Conservation (phyloP, 2,113 vertebrate genomes). For the Progne subis region DNA sequence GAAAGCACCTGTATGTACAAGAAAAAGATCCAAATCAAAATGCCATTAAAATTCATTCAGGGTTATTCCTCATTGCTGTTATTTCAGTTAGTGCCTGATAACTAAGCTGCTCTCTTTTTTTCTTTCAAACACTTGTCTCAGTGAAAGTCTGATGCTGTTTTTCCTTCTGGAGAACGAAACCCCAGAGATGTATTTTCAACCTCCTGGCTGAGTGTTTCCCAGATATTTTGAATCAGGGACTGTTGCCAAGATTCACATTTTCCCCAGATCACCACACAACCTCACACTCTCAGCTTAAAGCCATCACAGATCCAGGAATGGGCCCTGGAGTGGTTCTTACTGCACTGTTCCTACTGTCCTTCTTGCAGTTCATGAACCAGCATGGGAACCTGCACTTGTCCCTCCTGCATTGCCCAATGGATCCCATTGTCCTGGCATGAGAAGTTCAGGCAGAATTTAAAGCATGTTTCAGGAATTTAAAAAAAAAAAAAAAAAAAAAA, state of each 20-base stretch:
- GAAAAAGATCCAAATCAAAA: not conserved
- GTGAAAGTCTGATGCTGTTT: not conserved
- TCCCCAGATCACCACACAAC: not conserved
- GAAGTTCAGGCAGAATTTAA: not conserved
- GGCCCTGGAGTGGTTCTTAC: not conserved
- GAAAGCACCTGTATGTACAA: not conserved
- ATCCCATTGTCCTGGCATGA: not conserved
- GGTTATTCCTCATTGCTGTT: not conserved
- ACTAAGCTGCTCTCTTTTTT: not conserved
- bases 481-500: no score
- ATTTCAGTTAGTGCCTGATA: not conserved
- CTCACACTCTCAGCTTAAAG: not conserved
- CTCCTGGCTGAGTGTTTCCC: not conserved
- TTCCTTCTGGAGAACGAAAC: not conserved
- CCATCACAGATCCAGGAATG: not conserved
- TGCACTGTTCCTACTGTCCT: not conserved
- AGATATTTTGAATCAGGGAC: not conserved
- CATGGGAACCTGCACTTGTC: accelerated
- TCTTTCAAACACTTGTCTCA: not conserved
- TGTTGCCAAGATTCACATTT: slow-evolving; percentile 38
- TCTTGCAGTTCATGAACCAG: not conserved
- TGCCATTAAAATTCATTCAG: not conserved
- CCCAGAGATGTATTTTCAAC: slow-evolving; percentile 11
- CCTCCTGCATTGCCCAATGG: not conserved
- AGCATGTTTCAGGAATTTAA: not conserved